Evolutionary conservation across 2,113 vertebrate species (phyloP), one percentile per base, ranked within the genome.

Genomic region (Acanthochromis polyacanthus): DNA sequence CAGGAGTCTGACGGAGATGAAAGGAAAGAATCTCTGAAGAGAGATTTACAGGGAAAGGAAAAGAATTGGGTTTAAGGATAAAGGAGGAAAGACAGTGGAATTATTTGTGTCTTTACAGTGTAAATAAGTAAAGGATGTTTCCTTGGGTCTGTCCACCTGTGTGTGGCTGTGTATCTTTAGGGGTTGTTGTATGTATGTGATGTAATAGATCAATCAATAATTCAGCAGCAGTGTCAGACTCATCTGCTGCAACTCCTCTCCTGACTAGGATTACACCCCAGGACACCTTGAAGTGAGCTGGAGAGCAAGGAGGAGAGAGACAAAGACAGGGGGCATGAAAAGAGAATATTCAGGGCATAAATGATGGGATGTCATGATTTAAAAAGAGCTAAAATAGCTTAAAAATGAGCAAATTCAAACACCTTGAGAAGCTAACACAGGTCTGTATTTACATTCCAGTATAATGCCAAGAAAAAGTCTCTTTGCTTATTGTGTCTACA

Each of bases 131-230:
- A 48, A 22, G 20, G 43, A 50, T 25, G 1, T 59, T 58, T 80
- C 63, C 61, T 52, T 55, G 4, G 5, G 38, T 80, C 25, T 62
- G 61, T 67, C 69, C 30, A 60, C 56, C 68, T 57, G 30, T 78
- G 68, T 79, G 75, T 40, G 36, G 40, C n/a, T 51, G 68, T 65
- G 61, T 65, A 32, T 78, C 71, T 74, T 66, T 52, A 22, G 46
- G 32, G 69, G 53, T 74, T 81, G 58, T 64, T 78, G 65, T 67
- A 75, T 82, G 78, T 76, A 76, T 30, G 60, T 88, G 83, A 89
- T 89, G 91, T 82, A 91, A 92, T 73, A 71, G 84, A 66, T 65
- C 40, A 43, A 91, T 93, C 83, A 92, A 93, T 93, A 91, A 93
- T 93, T 93, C 84, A 93, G 85, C 71, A 76, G 87, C 65, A 71